Evolutionary conservation across 2,797 vertebrate species (phyloP).

Genomic region (Erethizon dorsatum): DNA sequence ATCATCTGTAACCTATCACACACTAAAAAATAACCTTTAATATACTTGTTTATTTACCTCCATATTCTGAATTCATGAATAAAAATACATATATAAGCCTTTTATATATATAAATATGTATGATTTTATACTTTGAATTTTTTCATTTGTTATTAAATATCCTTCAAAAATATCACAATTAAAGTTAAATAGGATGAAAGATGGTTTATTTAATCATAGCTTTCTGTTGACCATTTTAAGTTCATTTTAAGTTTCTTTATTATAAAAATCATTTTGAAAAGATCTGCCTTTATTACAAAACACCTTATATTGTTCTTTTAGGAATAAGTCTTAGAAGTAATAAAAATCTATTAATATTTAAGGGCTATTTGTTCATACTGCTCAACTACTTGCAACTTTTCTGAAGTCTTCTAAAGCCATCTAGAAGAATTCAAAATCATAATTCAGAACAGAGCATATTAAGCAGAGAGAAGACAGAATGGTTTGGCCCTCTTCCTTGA

Average conservation of each 20-base stretch:
- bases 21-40: conserved; percentile 48
- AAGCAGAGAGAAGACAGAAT: neutral
- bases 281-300: conserved; percentile 51
- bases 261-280: conserved; percentile 23
- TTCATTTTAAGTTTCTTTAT: conserved; percentile 34
- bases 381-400: conserved; percentile 41
- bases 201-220: conserved; percentile 9
- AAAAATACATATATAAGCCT: neutral
- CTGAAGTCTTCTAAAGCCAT: neutral
- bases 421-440: conserved; percentile 55
- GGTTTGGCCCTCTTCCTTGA: neutral
- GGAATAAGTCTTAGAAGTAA: conserved; percentile 9
- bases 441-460: neutral
- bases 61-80: conserved; percentile 44
- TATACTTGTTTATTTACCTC: neutral
- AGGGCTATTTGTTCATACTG: neutral
- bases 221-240: conserved; percentile 30
- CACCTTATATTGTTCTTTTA: neutral
- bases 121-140: conserved; percentile 34
- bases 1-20: conserved; percentile 16
- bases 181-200: conserved; percentile 40
- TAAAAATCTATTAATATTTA: neutral
- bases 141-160: conserved; percentile 46
- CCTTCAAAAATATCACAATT: conserved; percentile 53
- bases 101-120: conserved; percentile 21